Conservation (phyloP, 2,888 invertebrate species). For the Eupithecia insigniata region DNA sequence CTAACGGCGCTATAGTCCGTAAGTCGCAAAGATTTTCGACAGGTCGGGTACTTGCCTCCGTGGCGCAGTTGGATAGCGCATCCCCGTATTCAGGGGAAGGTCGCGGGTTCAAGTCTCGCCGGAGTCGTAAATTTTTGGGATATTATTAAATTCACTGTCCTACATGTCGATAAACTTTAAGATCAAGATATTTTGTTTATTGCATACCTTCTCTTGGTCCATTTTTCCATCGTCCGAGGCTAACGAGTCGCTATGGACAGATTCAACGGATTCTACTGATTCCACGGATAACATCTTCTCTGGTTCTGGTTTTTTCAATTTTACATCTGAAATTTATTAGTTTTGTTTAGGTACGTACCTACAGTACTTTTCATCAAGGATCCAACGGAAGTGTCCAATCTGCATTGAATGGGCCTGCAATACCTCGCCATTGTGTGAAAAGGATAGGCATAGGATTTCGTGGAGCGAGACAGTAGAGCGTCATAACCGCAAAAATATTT, state of each 20-base stretch:
- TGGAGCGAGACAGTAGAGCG: no score
- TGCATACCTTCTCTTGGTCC: conserved; percentile 5
- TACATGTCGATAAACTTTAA: background rate
- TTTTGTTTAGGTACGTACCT: background rate
- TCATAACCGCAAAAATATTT: no score
- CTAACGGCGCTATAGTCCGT: no score
- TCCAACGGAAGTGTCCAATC: background rate
- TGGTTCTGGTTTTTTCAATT: conserved; percentile 58
- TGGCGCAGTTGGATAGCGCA: no score
- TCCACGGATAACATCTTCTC: conserved; percentile 65
- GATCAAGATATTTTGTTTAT: background rate
- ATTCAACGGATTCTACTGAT: conserved; percentile 66
- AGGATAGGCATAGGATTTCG: no score
- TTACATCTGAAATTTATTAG: conserved; percentile 53
- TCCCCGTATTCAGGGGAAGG: no score
- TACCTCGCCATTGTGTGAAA: no score
- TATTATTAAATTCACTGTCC: no score
- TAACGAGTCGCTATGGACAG: conserved; percentile 47
- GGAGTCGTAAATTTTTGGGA: no score
- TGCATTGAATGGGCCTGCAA: background rate
- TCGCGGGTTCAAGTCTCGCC: no score
- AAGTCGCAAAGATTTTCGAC: no score
- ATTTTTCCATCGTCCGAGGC: conserved; percentile 60
- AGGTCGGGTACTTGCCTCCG: no score
- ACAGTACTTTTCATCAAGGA: background rate